Percentiles rank a stretch among this genome's conserved stretches.
Conservation (phyloP, 2,113 vertebrate genomes). For the Thomomys bottae region DNA sequence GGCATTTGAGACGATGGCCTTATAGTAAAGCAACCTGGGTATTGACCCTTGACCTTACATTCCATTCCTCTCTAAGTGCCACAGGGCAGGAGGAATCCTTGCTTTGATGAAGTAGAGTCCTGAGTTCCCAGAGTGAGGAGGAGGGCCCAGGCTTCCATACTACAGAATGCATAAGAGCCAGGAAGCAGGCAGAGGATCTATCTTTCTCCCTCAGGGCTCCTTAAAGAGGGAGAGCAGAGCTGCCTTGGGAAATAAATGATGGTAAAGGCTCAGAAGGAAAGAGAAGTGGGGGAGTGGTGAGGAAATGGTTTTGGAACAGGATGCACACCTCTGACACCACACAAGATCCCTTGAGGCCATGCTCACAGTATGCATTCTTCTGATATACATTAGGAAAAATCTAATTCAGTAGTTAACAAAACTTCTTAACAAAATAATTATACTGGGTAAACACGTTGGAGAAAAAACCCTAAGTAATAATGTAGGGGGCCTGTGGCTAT, state of each 20-base stretch:
- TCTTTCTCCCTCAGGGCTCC: not conserved
- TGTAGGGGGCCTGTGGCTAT: not conserved
- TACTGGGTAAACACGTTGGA: not conserved
- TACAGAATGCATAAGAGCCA: not conserved
- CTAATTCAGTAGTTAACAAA: conserved; percentile 8
- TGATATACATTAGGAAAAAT: not conserved
- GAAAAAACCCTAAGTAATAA: not conserved
- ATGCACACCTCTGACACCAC: rapidly evolving
- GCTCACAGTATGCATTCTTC: not conserved
- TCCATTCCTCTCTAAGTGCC: too few species aligned
- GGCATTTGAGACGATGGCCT: not conserved
- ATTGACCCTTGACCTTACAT: too few species aligned
- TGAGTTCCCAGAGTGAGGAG: not conserved
- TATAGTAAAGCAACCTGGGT: not conserved
- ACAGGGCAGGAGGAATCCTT: not conserved
- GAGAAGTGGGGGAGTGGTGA: not conserved
- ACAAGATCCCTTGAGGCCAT: not conserved
- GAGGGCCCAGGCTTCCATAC: too few species aligned
- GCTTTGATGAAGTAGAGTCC: not conserved
- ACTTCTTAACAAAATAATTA: conserved; percentile 19
- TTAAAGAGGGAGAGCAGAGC: not conserved
- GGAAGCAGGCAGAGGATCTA: not conserved
- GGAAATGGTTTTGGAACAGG: not conserved
- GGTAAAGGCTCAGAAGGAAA: not conserved
- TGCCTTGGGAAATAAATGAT: not conserved